Percentiles rank a stretch among this genome's conserved stretches.
Evolutionary conservation across 2,888 invertebrate genomes (phyloP).

Genomic region (Lepidocyrtinus sp.): DNA sequence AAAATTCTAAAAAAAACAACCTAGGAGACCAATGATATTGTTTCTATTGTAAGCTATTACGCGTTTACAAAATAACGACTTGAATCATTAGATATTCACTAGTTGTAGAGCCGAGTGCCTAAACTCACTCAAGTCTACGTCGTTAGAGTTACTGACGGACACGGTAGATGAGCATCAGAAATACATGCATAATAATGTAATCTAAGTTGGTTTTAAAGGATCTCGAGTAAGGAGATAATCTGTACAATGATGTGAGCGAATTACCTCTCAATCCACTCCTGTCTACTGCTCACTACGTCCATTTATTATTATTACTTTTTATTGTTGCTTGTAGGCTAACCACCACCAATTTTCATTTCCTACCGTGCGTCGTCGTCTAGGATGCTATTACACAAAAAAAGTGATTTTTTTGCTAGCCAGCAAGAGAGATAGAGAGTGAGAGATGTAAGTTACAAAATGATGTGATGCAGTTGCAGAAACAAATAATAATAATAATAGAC

Average conservation of each 20-base stretch:
- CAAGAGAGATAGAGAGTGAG: background rate
- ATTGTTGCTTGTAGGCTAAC: constrained; percentile 54
- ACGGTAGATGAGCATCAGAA: constrained; percentile 50
- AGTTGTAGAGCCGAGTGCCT: background rate
- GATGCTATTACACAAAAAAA: background rate
- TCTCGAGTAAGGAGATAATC: background rate
- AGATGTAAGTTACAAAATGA: background rate
- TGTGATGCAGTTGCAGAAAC: constrained; percentile 8
- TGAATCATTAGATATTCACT: background rate
- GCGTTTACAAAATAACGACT: too few species aligned
- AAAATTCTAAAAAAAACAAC: too few species aligned
- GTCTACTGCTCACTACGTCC: background rate
- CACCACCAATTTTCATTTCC: constrained; percentile 51
- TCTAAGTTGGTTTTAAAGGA: background rate
- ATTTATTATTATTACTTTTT: constrained; percentile 27
- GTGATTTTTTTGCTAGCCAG: constrained; percentile 29
- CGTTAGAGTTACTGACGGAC: constrained; percentile 42
- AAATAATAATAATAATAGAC: constrained; percentile 38
- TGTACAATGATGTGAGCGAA: background rate
- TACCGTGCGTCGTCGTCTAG: constrained; percentile 20
- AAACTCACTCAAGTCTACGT: constrained; percentile 19
- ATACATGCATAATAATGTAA: constrained; percentile 52
- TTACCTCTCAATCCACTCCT: background rate
- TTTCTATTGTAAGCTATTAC: too few species aligned
- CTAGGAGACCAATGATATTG: too few species aligned